A percentile compares a stretch with the other conserved stretches of the same genome.
phyloP scores from a whole-genome alignment of 2,888 invertebrate species.

The Stenurella melanura region DNA sequence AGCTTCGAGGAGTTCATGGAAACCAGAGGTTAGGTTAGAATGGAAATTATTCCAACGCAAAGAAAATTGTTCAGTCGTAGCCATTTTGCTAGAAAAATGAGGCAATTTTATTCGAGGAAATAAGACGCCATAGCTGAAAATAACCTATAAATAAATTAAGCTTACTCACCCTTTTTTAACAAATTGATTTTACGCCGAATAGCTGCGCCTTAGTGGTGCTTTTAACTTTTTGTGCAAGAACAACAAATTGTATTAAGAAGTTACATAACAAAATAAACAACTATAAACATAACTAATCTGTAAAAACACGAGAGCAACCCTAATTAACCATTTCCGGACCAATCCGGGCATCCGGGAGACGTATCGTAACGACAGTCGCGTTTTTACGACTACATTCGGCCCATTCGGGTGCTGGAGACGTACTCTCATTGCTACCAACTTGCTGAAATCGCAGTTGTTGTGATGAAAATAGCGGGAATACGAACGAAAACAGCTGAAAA shows the following conservation, averaged over 20 bases:
- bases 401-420: not conserved
- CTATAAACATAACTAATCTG: slow-evolving; percentile 57
- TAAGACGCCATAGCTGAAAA: slow-evolving; percentile 55
- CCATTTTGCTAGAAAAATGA: slow-evolving; percentile 63
- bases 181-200: slow-evolving; percentile 19
- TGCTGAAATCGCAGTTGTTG: not conserved
- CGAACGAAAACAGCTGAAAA: not conserved
- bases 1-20: slow-evolving; percentile 82
- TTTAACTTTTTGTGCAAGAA: slow-evolving; percentile 16
- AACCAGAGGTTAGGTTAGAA: slow-evolving; percentile 82
- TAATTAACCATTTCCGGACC: slow-evolving; percentile 72
- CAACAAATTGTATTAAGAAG: slow-evolving; percentile 38
- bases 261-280: slow-evolving; percentile 66
- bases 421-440: not conserved
- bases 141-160: slow-evolving; percentile 60
- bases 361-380: slow-evolving; percentile 39
- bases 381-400: slow-evolving; percentile 14
- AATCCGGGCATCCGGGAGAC: slow-evolving; percentile 70
- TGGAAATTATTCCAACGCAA: slow-evolving; percentile 88
- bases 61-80: slow-evolving; percentile 82
- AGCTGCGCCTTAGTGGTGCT: slow-evolving; percentile 13
- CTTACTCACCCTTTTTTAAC: slow-evolving; percentile 63
- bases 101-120: slow-evolving; percentile 28
- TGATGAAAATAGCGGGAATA: slow-evolving; percentile 18
- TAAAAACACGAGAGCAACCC: slow-evolving; percentile 64